Percentiles rank a stretch among this genome's conserved stretches.
phyloP scores from a whole-genome alignment of 64 coral and sea anemone genomes.

The Actinia equina region DNA sequence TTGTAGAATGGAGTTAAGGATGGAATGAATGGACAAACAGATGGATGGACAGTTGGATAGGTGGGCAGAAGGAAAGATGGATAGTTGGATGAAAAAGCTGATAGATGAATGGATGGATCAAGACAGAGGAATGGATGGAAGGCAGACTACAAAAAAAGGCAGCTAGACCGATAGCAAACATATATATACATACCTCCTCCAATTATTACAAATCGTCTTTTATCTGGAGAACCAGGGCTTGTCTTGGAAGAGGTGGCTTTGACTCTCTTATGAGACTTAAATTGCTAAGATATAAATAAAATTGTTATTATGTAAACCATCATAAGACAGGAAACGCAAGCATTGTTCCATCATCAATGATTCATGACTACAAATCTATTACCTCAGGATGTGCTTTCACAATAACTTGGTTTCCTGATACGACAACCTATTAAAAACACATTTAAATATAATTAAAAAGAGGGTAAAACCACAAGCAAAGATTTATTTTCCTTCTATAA shows the following conservation, averaged over 20 bases:
- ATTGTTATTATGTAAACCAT: too few species aligned
- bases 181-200: constrained; percentile 69
- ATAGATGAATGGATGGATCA: too few species aligned
- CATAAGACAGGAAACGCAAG: background rate
- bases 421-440: constrained; percentile 45
- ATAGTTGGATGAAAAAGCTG: too few species aligned
- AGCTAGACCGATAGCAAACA: background rate
- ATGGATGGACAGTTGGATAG: too few species aligned
- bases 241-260: constrained; percentile 37
- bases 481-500: too few species aligned
- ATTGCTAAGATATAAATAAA: constrained; percentile 46
- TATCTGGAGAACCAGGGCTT: constrained; percentile 41
- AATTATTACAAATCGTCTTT: constrained; percentile 87
- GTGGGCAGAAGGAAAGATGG: too few species aligned
- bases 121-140: too few species aligned
- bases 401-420: constrained; percentile 65
- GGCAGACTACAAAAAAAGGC: too few species aligned
- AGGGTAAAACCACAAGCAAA: too few species aligned
- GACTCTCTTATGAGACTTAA: constrained; percentile 91
- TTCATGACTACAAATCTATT: background rate
- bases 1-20: too few species aligned
- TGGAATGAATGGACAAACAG: too few species aligned
- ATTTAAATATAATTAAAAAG: too few species aligned
- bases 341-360: background rate
- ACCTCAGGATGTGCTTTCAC: constrained; percentile 91